phyloP scores from a whole-genome alignment of 2,888 invertebrate genomes.

The Drosophila atripex region DNA sequence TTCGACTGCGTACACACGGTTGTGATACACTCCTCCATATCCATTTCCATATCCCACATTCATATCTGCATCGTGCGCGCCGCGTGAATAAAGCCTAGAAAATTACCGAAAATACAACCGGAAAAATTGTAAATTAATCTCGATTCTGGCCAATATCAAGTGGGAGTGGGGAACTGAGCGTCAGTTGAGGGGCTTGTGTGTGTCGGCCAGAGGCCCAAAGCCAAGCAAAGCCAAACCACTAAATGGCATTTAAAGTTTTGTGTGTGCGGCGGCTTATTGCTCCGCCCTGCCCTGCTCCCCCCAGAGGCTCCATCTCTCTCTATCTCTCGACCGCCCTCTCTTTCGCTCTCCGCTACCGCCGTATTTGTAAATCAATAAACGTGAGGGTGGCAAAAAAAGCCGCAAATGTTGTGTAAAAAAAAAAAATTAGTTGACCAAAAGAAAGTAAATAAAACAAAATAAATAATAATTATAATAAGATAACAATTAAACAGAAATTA shows the following conservation, averaged over 20 bases:
- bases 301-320: conserved; percentile 5
- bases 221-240: conserved; percentile 64
- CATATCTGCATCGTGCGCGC: conserved; percentile 44
- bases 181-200: conserved; percentile 6
- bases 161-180: conserved; percentile 8
- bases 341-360: conserved; percentile 29
- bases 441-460: conserved; percentile 12
- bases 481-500: not conserved
- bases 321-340: conserved; percentile 10
- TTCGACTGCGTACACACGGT: conserved; percentile 79
- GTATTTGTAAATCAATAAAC: conserved; percentile 78
- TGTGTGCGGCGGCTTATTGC: conserved; percentile 65
- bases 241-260: conserved; percentile 73
- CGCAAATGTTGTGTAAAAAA: conserved; percentile 62
- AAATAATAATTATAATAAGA: not conserved
- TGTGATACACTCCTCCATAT: conserved; percentile 71
- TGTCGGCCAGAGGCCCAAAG: conserved; percentile 16
- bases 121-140: conserved; percentile 53
- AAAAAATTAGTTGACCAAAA: not conserved
- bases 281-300: conserved; percentile 52
- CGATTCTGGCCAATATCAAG: conserved; percentile 15
- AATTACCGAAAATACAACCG: conserved; percentile 35
- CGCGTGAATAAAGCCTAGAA: conserved; percentile 51
- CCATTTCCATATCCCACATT: conserved; percentile 22
- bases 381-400: conserved; percentile 75